A percentile compares a stretch with the other conserved stretches of the same genome.
These are phyloP conservation scores for Choristoneura fumiferana DNA, from an alignment of 1,140 invertebrate genomes.

Conservation along the genomic window DNA sequence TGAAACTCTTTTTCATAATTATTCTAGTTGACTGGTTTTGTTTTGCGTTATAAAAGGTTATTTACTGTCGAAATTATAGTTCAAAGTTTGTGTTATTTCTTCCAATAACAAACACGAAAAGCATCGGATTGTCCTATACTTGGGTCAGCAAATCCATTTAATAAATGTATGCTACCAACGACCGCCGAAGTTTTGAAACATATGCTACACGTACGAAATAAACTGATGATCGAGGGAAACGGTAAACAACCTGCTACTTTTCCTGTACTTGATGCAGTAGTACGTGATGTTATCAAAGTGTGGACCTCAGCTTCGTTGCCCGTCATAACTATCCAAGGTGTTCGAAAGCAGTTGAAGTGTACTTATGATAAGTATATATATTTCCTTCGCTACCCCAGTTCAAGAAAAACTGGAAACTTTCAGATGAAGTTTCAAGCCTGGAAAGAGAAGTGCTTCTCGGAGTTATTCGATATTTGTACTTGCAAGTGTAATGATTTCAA, in stretches of 20 bases:
- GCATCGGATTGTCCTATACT: too few relatives aligned
- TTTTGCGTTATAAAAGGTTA: too few relatives aligned
- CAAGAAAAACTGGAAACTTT: neutral
- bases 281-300: neutral
- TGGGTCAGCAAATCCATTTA: neutral
- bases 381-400: neutral
- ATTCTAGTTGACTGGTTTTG: too few relatives aligned
- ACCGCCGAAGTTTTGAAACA: neutral
- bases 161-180: constrained; percentile 5
- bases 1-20: too few relatives aligned
- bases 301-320: constrained; percentile 12
- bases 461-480: constrained; percentile 15
- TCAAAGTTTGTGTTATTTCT: too few relatives aligned
- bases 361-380: neutral
- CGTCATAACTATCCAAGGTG: neutral
- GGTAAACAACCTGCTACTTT: constrained; percentile 6
- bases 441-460: neutral
- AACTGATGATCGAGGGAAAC: neutral
- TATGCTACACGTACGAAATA: neutral
- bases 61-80: too few relatives aligned
- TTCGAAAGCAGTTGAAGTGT: neutral
- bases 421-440: neutral
- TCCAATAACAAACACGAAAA: too few relatives aligned
- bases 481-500: constrained; percentile 12
- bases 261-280: neutral